Conservation (phyloP, 2,113 vertebrate genomes). For the Zosterops pallidus region DNA sequence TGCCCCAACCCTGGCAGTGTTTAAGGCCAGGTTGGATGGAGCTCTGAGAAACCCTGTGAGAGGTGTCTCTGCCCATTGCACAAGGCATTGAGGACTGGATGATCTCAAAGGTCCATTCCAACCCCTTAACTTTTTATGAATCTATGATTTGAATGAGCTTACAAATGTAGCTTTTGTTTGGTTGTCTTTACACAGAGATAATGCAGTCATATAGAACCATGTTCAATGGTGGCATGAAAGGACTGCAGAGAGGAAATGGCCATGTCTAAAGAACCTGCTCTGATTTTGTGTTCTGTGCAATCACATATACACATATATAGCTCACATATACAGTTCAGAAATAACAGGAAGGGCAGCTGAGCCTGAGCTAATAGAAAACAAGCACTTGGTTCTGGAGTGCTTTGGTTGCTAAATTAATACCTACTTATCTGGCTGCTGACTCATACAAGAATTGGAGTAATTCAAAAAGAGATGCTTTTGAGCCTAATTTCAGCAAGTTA, state of each 20-base stretch:
- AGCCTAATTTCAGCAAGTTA: neutral
- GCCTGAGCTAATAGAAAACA: neutral
- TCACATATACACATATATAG: neutral
- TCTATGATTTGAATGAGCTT: neutral
- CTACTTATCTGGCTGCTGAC: neutral
- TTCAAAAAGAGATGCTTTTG: neutral
- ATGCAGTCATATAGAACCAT: neutral
- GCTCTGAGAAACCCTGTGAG: neutral
- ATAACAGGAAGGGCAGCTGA: neutral
- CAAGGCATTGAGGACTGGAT: accelerated
- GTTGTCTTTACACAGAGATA: neutral
- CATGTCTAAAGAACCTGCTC: neutral
- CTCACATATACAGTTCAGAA: neutral
- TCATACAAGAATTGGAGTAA: neutral
- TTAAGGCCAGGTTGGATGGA: neutral
- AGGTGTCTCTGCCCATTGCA: neutral
- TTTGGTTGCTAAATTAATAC: neutral
- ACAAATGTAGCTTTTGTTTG: neutral
- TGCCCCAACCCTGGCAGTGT: neutral
- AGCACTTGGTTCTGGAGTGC: neutral
- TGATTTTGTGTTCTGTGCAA: neutral
- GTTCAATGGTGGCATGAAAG: neutral
- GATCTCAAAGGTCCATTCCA: neutral
- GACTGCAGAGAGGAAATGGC: neutral
- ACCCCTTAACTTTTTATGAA: neutral